Percentiles rank a stretch among this genome's conserved stretches.
Evolutionary conservation across 2,797 vertebrate species (phyloP).

Genomic region (Odontamblyopus rebecca): DNA sequence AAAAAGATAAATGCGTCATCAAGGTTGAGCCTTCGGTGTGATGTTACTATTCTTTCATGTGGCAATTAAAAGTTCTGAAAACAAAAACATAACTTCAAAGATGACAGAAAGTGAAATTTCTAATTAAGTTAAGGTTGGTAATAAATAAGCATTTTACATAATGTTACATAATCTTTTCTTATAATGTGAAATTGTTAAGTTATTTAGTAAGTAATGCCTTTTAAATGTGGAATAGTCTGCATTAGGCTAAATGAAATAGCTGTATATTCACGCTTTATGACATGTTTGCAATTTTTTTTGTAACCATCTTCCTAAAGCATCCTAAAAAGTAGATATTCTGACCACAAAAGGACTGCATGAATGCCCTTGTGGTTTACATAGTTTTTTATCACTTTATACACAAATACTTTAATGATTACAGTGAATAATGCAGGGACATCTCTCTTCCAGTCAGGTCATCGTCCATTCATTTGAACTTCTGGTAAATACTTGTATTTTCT

Average conservation of each 20-base stretch:
- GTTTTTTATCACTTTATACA: background rate
- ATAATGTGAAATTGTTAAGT: background rate
- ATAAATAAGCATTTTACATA: no score
- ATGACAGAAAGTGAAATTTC: background rate
- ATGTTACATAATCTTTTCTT: background rate
- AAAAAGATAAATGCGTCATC: no score
- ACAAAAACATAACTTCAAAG: background rate
- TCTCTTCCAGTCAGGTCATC: constrained; percentile 22
- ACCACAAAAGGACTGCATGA: background rate
- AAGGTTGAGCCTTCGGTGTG: no score
- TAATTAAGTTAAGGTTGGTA: background rate
- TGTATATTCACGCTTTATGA: background rate
- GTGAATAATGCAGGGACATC: background rate
- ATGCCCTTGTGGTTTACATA: background rate
- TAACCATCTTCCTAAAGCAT: no score
- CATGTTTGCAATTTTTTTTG: no score
- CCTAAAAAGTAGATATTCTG: background rate
- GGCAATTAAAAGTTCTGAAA: no score
- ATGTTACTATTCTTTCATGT: background rate
- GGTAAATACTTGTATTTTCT: constrained; percentile 19
- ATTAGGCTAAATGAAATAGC: background rate
- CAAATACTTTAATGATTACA: background rate
- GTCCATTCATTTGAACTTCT: constrained; percentile 21
- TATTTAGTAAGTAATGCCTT: no score
- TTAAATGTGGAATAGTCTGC: background rate